These are phyloP conservation scores for Buteo buteo DNA, from an alignment of 2,113 vertebrate species.

Conservation along the genomic window DNA sequence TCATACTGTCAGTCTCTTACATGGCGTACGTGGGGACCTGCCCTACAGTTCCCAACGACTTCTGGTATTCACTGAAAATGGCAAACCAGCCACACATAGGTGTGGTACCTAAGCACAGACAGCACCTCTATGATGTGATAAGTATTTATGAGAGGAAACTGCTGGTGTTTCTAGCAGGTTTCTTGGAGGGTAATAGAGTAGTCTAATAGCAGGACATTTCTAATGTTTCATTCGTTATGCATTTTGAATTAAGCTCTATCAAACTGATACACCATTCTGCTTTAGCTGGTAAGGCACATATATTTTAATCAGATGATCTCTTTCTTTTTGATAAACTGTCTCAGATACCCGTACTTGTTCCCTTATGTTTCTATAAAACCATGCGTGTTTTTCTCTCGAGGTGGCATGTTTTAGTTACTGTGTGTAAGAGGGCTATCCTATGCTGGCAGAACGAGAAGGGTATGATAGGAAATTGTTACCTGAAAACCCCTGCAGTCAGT, in stretches of 20 bases:
- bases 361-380: rapidly evolving
- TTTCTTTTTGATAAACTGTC: neutral
- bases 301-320: neutral
- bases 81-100: neutral
- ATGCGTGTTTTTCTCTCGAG: rapidly evolving
- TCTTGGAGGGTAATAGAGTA: neutral
- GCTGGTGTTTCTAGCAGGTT: neutral
- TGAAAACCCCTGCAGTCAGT: rapidly evolving
- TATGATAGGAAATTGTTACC: rapidly evolving
- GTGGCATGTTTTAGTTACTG: neutral
- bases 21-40: rapidly evolving
- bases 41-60: neutral
- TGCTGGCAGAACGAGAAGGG: neutral
- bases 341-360: neutral
- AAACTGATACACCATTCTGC: rapidly evolving
- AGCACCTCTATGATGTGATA: rapidly evolving
- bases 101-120: neutral
- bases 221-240: neutral
- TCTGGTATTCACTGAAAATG: neutral
- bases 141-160: neutral
- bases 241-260: neutral
- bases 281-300: neutral
- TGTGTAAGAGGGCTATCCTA: neutral
- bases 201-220: neutral
- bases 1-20: rapidly evolving